Base-by-base conservation (phyloP, 2,888 invertebrate species). In the Apeira syringaria region DNA sequence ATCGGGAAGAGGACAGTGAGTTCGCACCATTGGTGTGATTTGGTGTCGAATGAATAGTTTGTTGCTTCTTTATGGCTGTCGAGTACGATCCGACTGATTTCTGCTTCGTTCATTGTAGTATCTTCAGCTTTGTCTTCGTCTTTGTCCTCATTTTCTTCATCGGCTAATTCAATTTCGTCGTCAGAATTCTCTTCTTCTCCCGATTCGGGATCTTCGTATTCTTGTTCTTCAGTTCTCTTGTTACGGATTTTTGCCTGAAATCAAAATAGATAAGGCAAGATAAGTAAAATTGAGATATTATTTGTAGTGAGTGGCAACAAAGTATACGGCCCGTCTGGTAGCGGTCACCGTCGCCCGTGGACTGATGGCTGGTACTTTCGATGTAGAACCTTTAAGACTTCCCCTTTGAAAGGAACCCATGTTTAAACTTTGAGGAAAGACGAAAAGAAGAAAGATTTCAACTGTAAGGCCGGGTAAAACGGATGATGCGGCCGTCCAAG, bases 1-100 rank as follows among this genome's bases (percentile, higher is more conserved):
- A 89, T 83, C 42, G 92, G 91, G 76, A 95, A 93, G 34, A 91
- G 91, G 28, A 98, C 93, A 0, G 93, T 94, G 2, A 98, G 75
- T 73, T 95, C 93, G 71, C 97, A 98, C 98, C 98, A 99, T 35
- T 92, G 83, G 59, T 94, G 88, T n/a, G 93, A 85, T 38, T 94
- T 91, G 1, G 90, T 91, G 68, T 99, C 98, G 68, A 93, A 97
- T 1, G 84, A 88, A 69, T 97, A 98, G 44, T 92, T 91, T 0
- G 90, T 80, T 0, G 92, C 91, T 32, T 89, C 75, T 1, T 59
- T 57, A 40, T 91, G 71, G 28, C 68, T 76, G 3, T 73, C 74
- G 0, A 90, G 60, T 13, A 92, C 89, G 43, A 69, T 76, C 61
- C 63, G 83, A 59, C 56, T 74, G 11, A 78, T 65, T 36, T 79